Percentiles rank a stretch among this genome's conserved stretches.
phyloP scores from a whole-genome alignment of 2,888 invertebrate species.

The Ennomos erosarius region DNA sequence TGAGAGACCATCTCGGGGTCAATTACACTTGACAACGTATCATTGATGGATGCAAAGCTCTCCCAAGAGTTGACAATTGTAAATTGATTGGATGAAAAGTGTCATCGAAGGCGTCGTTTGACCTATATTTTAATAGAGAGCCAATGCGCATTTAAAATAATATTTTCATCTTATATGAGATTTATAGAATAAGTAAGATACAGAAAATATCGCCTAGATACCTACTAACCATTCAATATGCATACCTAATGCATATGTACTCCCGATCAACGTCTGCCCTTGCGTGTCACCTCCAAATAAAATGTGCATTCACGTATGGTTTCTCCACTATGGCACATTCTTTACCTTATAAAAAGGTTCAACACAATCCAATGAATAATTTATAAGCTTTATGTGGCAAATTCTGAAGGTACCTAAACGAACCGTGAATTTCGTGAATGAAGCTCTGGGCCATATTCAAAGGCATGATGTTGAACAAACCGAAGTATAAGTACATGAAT shows the following conservation, averaged over 20 bases:
- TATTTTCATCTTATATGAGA: too few species aligned
- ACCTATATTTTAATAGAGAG: too few species aligned
- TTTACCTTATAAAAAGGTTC: slow-evolving; percentile 60
- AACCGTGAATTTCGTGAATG: slow-evolving; percentile 62
- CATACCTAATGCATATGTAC: too few species aligned
- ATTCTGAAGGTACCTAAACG: slow-evolving; percentile 61
- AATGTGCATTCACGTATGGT: slow-evolving; percentile 7
- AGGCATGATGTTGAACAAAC: not conserved
- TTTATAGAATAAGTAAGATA: not conserved
- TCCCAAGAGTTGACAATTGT: too few species aligned
- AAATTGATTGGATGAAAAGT: too few species aligned
- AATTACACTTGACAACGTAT: too few species aligned
- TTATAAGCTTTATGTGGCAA: slow-evolving; percentile 63
- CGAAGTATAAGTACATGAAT: not conserved
- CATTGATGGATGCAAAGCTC: too few species aligned
- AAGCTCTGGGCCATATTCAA: slow-evolving; percentile 16
- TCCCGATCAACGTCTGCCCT: not conserved
- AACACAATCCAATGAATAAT: slow-evolving; percentile 64
- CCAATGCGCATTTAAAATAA: too few species aligned
- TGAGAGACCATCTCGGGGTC: too few species aligned
- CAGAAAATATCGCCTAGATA: not conserved
- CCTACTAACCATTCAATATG: not conserved
- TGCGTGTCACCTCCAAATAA: slow-evolving; percentile 3
- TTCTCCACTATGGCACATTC: slow-evolving; percentile 43
- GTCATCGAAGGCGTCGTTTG: too few species aligned